Conservation (phyloP, 2,888 invertebrate species). For the Phalera bucephala region DNA sequence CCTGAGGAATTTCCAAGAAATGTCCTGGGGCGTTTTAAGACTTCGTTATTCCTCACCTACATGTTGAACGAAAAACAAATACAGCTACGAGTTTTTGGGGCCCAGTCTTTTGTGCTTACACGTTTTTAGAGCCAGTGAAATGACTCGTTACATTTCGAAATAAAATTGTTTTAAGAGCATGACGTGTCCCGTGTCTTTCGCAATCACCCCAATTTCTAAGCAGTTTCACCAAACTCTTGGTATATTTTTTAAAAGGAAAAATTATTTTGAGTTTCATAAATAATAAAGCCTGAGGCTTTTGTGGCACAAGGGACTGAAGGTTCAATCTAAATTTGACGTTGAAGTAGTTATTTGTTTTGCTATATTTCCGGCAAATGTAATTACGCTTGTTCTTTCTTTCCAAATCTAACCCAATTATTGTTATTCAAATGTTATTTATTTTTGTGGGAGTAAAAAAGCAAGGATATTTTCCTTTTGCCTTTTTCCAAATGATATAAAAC, state of each 20-base stretch:
- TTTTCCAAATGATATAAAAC: too few species aligned
- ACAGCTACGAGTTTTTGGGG: too few species aligned
- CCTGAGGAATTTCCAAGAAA: too few species aligned
- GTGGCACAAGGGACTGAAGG: conserved; percentile 39
- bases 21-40: too few species aligned
- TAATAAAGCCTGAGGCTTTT: conserved; percentile 53
- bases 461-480: too few species aligned
- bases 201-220: conserved; percentile 34
- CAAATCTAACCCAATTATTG: conserved; percentile 27
- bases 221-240: conserved; percentile 24
- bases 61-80: too few species aligned
- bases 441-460: too few species aligned
- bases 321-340: conserved; percentile 55
- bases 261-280: conserved; percentile 53
- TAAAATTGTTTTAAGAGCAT: conserved; percentile 4
- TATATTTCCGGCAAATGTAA: conserved; percentile 34
- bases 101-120: neutral
- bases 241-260: conserved; percentile 42
- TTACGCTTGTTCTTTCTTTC: conserved; percentile 27
- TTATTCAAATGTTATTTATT: conserved; percentile 18
- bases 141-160: neutral
- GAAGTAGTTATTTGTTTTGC: conserved; percentile 45
- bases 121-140: neutral
- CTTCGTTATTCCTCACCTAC: too few species aligned
- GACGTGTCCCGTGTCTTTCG: conserved; percentile 18